These are phyloP conservation scores for Percina caprodes DNA, from an alignment of 2,113 vertebrate genomes.

Conservation along the genomic window DNA sequence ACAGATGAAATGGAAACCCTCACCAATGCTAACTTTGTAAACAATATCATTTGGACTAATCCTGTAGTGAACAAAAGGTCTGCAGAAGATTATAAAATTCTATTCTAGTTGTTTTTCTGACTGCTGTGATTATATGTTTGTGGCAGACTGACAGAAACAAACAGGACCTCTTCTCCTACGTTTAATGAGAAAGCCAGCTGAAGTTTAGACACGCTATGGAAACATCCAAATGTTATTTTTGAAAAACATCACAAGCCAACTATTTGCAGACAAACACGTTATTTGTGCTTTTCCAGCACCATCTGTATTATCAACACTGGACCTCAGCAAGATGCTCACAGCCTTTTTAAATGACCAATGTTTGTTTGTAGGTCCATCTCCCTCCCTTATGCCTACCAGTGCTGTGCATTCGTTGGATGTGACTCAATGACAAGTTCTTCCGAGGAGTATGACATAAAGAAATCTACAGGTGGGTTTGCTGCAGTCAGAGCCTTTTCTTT, in stretches of 20 bases:
- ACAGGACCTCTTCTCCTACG: neutral
- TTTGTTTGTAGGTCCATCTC: constrained; percentile 89
- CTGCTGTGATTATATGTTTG: neutral
- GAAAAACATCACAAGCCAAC: constrained; percentile 12
- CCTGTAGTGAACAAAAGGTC: neutral
- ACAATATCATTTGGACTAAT: neutral
- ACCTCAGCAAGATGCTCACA: constrained; percentile 14
- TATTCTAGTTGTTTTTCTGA: too few relatives aligned
- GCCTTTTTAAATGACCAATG: constrained; percentile 8
- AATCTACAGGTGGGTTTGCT: constrained; percentile 76
- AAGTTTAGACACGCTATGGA: constrained; percentile 32
- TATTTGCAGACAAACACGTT: constrained; percentile 41
- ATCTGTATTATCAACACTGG: constrained; percentile 16
- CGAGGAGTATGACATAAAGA: constrained; percentile 82
- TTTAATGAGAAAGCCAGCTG: constrained; percentile 45
- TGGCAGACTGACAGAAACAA: neutral
- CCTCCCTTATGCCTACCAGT: constrained; percentile 97
- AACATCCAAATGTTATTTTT: constrained; percentile 39
- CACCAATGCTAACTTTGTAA: neutral
- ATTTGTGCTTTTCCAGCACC: constrained; percentile 17
- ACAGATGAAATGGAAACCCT: neutral
- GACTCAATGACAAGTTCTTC: constrained; percentile 84
- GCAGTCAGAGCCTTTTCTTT: neutral
- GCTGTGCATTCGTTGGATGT: constrained; percentile 95
- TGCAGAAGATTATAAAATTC: neutral